phyloP scores from a whole-genome alignment of 1,140 invertebrate species.

The Zaprionus kolodkinae region DNA sequence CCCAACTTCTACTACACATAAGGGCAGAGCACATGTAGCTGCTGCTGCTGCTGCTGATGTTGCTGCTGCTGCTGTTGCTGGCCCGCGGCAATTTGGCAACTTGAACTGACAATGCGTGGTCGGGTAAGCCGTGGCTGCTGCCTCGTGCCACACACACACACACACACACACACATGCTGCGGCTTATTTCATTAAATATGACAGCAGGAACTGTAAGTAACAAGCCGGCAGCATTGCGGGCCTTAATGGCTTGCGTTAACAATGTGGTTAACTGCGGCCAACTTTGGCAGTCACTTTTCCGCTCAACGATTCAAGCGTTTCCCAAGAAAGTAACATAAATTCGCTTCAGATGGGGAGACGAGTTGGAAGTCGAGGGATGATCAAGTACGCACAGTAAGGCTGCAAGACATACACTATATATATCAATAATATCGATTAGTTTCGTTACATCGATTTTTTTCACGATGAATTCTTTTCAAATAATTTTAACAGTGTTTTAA shows the following conservation, averaged over 20 bases:
- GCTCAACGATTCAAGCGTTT: not conserved
- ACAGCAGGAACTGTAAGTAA: slow-evolving; percentile 47
- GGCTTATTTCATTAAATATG: slow-evolving; percentile 72
- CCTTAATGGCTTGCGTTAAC: slow-evolving; percentile 63
- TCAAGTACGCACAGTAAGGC: too few relatives aligned
- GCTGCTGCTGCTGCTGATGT: slow-evolving; percentile 10
- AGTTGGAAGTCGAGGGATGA: not conserved
- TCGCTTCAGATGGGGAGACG: not conserved
- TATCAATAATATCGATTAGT: too few relatives aligned
- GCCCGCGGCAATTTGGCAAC: slow-evolving; percentile 62
- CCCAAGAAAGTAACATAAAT: not conserved
- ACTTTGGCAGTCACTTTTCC: slow-evolving; percentile 41
- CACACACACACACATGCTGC: slow-evolving; percentile 24
- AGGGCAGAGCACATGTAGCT: slow-evolving; percentile 24
- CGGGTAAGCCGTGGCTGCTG: not conserved
- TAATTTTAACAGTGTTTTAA: too few relatives aligned
- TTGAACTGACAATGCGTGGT: slow-evolving; percentile 13
- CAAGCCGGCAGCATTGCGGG: slow-evolving; percentile 51
- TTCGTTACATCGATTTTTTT: too few relatives aligned
- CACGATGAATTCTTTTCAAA: too few relatives aligned
- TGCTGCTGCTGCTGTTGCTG: slow-evolving; percentile 9
- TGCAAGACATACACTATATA: too few relatives aligned
- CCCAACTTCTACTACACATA: slow-evolving; percentile 7
- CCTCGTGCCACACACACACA: slow-evolving; percentile 20
- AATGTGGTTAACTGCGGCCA: slow-evolving; percentile 57